phyloP scores from a whole-genome alignment of 2,888 invertebrate genomes.

The Ditula angustiorana region DNA sequence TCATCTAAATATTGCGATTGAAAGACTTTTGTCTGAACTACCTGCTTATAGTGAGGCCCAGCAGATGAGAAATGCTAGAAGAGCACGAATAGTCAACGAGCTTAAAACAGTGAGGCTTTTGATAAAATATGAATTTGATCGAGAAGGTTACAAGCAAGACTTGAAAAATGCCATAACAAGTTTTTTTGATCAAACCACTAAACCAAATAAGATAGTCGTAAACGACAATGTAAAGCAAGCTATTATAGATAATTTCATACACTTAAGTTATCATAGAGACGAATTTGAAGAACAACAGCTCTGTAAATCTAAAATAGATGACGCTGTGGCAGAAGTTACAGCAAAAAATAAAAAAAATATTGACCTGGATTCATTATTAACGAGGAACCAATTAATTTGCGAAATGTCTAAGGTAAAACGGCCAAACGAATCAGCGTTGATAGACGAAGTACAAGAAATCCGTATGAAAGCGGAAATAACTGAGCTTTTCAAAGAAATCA shows the following conservation, averaged over 20 bases:
- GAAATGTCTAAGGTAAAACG: slow-evolving; percentile 52
- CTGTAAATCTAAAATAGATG: slow-evolving; percentile 56
- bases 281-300: slow-evolving; percentile 53
- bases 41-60: slow-evolving; percentile 51
- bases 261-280: slow-evolving; percentile 54
- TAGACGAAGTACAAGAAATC: slow-evolving; percentile 50
- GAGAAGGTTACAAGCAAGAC: slow-evolving; percentile 58
- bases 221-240: slow-evolving; percentile 55
- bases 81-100: slow-evolving; percentile 53
- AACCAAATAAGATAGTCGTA: slow-evolving; percentile 43
- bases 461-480: slow-evolving; percentile 51
- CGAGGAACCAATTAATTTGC: slow-evolving; percentile 61
- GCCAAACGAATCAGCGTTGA: slow-evolving; percentile 43
- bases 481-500: slow-evolving; percentile 54
- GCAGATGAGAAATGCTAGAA: slow-evolving; percentile 50
- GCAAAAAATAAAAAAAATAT: slow-evolving; percentile 38
- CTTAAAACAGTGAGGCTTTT: slow-evolving; percentile 57
- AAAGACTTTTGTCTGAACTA: slow-evolving; percentile 52
- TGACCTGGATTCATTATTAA: slow-evolving; percentile 50
- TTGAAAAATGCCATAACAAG: slow-evolving; percentile 54
- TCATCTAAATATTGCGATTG: slow-evolving; percentile 59
- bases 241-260: slow-evolving; percentile 62
- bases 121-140: slow-evolving; percentile 56
- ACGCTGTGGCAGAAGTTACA: slow-evolving; percentile 52
- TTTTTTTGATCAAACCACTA: slow-evolving; percentile 51